phyloP scores from a whole-genome alignment of 2,113 vertebrate genomes.

The Excalfactoria chinensis region DNA sequence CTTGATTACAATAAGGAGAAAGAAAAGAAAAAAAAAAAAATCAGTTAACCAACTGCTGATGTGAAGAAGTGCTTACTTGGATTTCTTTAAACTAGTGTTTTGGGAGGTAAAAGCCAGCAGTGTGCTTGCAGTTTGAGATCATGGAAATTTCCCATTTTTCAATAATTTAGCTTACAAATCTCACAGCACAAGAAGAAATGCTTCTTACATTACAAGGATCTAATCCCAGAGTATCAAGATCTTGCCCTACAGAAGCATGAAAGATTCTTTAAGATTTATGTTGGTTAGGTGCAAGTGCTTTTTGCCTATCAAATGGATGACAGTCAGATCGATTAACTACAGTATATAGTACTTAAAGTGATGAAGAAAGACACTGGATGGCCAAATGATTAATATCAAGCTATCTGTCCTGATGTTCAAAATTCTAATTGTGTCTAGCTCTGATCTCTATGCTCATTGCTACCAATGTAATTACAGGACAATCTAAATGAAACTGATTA shows the following conservation, averaged over 20 bases:
- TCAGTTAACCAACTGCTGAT: slow-evolving; percentile 39
- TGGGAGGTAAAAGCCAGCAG: neutral
- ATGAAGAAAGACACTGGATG: slow-evolving; percentile 62
- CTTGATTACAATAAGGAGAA: slow-evolving; percentile 47
- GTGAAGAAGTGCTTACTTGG: slow-evolving; percentile 26
- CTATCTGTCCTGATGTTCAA: slow-evolving; percentile 15
- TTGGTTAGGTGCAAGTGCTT: neutral
- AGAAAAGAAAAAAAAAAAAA: slow-evolving; percentile 15
- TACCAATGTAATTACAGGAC: slow-evolving; percentile 14
- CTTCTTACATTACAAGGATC: neutral
- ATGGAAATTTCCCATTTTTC: slow-evolving; percentile 23
- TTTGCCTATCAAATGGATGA: slow-evolving; percentile 24
- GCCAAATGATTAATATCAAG: slow-evolving; percentile 50
- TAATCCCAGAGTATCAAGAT: neutral
- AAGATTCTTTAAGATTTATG: slow-evolving; percentile 33
- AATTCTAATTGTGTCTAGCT: slow-evolving; percentile 46
- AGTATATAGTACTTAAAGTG: slow-evolving; percentile 53
- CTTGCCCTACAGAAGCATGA: neutral
- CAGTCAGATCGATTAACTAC: slow-evolving; percentile 54
- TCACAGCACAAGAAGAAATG: neutral
- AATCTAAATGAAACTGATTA: slow-evolving; percentile 14
- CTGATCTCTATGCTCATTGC: neutral
- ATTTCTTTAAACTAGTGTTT: slow-evolving; percentile 41
- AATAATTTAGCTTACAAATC: neutral
- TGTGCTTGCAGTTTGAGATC: neutral